phyloP scores from a whole-genome alignment of 2,888 invertebrate species.

The Cistogaster globosa region DNA sequence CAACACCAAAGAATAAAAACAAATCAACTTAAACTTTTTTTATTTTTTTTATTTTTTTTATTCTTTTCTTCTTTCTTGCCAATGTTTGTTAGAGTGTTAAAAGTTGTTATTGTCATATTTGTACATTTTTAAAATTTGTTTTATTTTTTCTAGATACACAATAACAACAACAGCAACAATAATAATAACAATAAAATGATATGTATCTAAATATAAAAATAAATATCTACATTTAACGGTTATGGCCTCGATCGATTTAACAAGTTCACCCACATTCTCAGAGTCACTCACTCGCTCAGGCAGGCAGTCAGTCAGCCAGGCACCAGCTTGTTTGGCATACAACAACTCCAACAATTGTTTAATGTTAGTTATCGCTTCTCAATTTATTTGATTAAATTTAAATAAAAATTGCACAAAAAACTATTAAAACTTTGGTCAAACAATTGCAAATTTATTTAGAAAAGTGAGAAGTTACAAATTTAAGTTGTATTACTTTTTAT shows the following conservation, averaged over 20 bases:
- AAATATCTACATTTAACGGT: conserved; percentile 63
- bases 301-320: conserved; percentile 16
- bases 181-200: conserved; percentile 12
- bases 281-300: conserved; percentile 30
- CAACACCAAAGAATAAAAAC: conserved; percentile 37
- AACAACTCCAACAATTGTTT: conserved; percentile 50
- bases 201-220: conserved; percentile 15
- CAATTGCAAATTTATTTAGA: conserved; percentile 42
- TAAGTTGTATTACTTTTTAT: conserved; percentile 17
- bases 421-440: conserved; percentile 41
- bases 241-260: conserved; percentile 74
- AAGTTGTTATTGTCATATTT: conserved; percentile 60
- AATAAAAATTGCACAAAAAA: conserved; percentile 30
- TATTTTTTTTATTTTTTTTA: neutral
- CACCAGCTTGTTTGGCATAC: conserved; percentile 28
- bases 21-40: conserved; percentile 3
- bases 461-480: conserved; percentile 35
- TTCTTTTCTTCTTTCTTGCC: conserved; percentile 4
- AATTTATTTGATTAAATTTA: conserved; percentile 54
- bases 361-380: conserved; percentile 29
- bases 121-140: conserved; percentile 48
- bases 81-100: conserved; percentile 37
- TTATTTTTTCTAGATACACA: conserved; percentile 45
- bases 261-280: conserved; percentile 75
- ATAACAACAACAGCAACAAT: neutral